Conservation (phyloP, 2,888 invertebrate genomes). For the Athalia cordata region DNA sequence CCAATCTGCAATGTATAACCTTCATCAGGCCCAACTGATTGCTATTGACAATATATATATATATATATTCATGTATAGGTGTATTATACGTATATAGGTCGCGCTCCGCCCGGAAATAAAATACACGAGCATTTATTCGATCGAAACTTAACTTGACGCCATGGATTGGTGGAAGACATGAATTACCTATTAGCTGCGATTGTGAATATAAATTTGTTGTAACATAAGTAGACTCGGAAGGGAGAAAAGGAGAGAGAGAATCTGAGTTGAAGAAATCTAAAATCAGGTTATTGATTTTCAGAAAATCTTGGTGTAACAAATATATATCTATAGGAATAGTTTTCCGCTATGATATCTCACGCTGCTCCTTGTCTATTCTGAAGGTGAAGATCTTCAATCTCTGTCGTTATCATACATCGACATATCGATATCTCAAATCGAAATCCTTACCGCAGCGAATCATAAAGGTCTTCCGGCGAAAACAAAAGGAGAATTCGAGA, state of each 20-base stretch:
- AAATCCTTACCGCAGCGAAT: slow-evolving; percentile 62
- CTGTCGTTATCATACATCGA: slow-evolving; percentile 46
- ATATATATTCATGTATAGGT: too few species aligned
- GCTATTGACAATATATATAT: background rate
- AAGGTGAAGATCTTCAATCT: slow-evolving; percentile 32
- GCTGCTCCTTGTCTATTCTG: slow-evolving; percentile 35
- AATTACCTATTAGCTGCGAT: too few species aligned
- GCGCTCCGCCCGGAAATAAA: too few species aligned
- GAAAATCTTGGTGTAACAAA: background rate
- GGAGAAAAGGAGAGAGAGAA: too few species aligned
- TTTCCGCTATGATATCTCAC: slow-evolving; percentile 12
- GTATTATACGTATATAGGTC: too few species aligned
- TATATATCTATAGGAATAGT: background rate
- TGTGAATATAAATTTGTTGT: too few species aligned
- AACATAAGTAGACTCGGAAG: too few species aligned
- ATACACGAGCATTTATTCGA: too few species aligned
- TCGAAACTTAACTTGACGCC: too few species aligned
- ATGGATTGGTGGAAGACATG: too few species aligned
- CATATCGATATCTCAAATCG: slow-evolving; percentile 60
- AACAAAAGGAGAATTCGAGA: slow-evolving; percentile 57
- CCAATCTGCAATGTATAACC: background rate
- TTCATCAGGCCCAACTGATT: background rate
- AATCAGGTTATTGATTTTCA: background rate
- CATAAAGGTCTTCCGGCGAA: slow-evolving; percentile 62
- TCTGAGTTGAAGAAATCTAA: too few species aligned